Percentiles rank a stretch among this genome's conserved stretches.
phyloP scores from a whole-genome alignment of 2,797 vertebrate species.

The Alauda arvensis region DNA sequence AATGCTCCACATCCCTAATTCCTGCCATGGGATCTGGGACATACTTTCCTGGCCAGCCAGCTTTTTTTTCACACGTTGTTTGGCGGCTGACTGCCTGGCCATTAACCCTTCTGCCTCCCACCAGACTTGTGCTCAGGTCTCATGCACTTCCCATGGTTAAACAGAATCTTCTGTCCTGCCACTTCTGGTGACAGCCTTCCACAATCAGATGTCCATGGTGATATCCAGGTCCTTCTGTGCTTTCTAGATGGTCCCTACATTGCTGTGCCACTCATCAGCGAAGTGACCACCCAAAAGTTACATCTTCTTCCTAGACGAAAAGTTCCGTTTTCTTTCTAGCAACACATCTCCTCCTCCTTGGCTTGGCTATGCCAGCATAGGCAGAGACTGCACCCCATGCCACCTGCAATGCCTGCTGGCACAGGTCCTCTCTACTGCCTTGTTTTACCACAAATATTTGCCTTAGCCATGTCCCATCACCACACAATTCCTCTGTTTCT shows the following conservation, averaged over 20 bases:
- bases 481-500: not conserved
- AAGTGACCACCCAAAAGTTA: not conserved
- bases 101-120: constrained; percentile 28
- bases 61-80: constrained; percentile 1
- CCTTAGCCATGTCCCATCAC: not conserved
- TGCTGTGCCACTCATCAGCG: rapidly evolving
- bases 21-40: constrained; percentile 35
- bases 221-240: not conserved
- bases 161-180: not conserved
- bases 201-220: not conserved
- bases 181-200: not conserved
- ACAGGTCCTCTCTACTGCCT: not conserved
- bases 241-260: not conserved
- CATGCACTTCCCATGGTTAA: not conserved
- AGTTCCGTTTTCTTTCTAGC: not conserved
- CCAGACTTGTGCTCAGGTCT: not conserved
- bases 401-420: not conserved
- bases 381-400: not conserved
- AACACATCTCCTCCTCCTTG: not conserved
- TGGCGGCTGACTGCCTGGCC: not conserved
- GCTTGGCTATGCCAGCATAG: not conserved
- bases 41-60: not conserved
- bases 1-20: not conserved
- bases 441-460: not conserved
- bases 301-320: not conserved